Base-by-base conservation (phyloP, 2,797 vertebrate genomes). In the Leucoraja ocellata region DNA sequence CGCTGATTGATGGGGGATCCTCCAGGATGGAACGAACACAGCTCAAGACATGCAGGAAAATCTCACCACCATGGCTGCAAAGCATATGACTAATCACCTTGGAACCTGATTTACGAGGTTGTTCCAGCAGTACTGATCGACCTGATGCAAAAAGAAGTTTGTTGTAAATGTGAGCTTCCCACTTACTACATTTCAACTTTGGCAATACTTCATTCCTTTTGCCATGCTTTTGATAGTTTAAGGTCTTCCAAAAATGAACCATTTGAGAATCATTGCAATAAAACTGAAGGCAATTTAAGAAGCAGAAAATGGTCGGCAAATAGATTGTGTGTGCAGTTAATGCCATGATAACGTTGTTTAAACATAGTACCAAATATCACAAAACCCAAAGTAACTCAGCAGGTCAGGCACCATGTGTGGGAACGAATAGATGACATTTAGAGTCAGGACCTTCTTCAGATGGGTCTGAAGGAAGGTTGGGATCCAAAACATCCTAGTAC, bases 41-140 rank as follows among this genome's bases (percentile, higher is more conserved):
- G 96, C 98, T 99, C 93, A 99, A 96, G 65, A 99, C 97, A 0
- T 99, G 99, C 93, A 99, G 95, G 95, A 99, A 99, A 94, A 99
- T 99, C 96, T 99, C 99, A 25, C 99, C 99, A 58, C 99, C 99
- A 0, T 99, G 99, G 96, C 99, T 99, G 95, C 99, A 99, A 83
- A 99, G 97, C 99, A 99, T 99, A 96, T 99, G 99, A 95, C 99
- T 99, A 94, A 99, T 99, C 93, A 99, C 98, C 96, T 99, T 99
- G 46, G 99, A 99, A 86, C 99, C 99, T 0, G 98, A 99, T 93
- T 99, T 99, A 78, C 99, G 98, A 0, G 99, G 99, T 94, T 99
- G 99, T 84, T 99, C 99, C 95, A 99, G 95, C 81, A 99, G 95
- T 94, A 99, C 99, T 0, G 99, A 99, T 54, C 99, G 98, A 94